A percentile compares a stretch with the other conserved stretches of the same genome.
phyloP scores from a whole-genome alignment of 2,797 vertebrate species.

The Mormyrops boulengeri region DNA sequence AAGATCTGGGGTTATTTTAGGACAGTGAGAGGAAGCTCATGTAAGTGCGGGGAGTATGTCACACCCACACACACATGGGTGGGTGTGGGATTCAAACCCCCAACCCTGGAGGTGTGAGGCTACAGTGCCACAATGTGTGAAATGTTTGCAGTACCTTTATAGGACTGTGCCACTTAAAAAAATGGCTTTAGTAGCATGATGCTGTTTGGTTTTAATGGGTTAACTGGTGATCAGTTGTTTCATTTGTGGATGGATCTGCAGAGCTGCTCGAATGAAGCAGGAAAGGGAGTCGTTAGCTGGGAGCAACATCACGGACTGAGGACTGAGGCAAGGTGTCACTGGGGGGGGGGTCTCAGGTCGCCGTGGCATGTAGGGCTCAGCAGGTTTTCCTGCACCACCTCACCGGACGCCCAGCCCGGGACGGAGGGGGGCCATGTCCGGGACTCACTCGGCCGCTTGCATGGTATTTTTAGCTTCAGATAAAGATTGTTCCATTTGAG shows the following conservation, averaged over 20 bases:
- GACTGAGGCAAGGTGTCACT: neutral
- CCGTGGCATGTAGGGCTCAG: neutral
- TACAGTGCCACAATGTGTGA: neutral
- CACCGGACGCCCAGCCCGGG: neutral
- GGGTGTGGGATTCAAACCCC: neutral
- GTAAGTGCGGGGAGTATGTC: neutral
- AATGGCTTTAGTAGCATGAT: neutral
- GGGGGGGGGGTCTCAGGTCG: neutral
- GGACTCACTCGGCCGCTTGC: slow-evolving; percentile 37
- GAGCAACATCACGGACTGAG: neutral
- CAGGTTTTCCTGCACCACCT: neutral
- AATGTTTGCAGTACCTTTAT: neutral
- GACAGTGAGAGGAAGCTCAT: neutral
- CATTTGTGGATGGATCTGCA: neutral
- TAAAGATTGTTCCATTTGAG: slow-evolving; percentile 36
- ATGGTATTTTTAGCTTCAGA: slow-evolving; percentile 40
- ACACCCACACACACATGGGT: neutral
- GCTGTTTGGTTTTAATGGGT: neutral
- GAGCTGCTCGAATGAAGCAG: neutral
- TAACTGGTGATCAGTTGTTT: neutral
- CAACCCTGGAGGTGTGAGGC: neutral
- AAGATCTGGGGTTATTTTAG: neutral
- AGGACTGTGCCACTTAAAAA: neutral
- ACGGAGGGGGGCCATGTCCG: neutral
- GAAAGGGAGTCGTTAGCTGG: neutral